A percentile compares a stretch with the other conserved stretches of the same genome.
Conservation (phyloP, 1,140 invertebrate genomes). For the Drosophila rufa region DNA sequence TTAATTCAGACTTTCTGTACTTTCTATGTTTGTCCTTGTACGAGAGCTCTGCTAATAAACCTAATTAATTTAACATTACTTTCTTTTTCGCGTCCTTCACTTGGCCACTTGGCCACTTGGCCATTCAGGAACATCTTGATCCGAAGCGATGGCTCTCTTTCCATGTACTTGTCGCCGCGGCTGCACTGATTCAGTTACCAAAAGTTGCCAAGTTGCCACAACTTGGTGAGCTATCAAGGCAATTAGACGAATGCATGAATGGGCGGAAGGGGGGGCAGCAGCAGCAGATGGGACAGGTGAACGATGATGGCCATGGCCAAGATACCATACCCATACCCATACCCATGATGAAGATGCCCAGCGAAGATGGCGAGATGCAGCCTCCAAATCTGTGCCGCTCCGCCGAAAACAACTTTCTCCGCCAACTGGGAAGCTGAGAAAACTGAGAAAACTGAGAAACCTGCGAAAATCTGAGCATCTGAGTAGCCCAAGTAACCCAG, state of each 20-base stretch:
- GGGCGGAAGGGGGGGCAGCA: slow-evolving; percentile 11
- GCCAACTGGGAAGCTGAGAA: slow-evolving; percentile 37
- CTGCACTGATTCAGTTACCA: slow-evolving; percentile 42
- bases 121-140: slow-evolving; percentile 39
- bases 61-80: slow-evolving; percentile 45
- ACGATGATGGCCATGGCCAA: slow-evolving; percentile 39
- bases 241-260: slow-evolving; percentile 35
- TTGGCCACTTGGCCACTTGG: slow-evolving; percentile 3
- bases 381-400: slow-evolving; percentile 74
- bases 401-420: slow-evolving; percentile 78
- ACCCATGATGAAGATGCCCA: slow-evolving; percentile 47
- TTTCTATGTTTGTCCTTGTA: slow-evolving; percentile 12
- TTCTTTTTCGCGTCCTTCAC: slow-evolving; percentile 42
- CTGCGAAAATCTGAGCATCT: slow-evolving; percentile 34
- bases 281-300: slow-evolving; percentile 43
- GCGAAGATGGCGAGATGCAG: slow-evolving; percentile 57
- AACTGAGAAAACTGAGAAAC: slow-evolving; percentile 31
- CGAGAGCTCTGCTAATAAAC: slow-evolving; percentile 19
- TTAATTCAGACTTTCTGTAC: neutral
- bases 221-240: slow-evolving; percentile 19
- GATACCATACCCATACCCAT: slow-evolving; percentile 33
- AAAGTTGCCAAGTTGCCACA: slow-evolving; percentile 9
- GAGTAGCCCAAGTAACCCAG: slow-evolving; percentile 12
- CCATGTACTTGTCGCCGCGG: slow-evolving; percentile 34
- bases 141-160: slow-evolving; percentile 21